Conservation (phyloP, 2,113 vertebrate genomes). For the cat (Felis catus) region F.catus_Fca126_mat1.0 CM031416.1:133441001-133441500, state of each 20-base stretch:
- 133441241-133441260: not conserved
- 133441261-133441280: not conserved
- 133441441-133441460: not conserved
- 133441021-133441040: not conserved
- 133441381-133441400: not conserved
- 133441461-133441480: not conserved
- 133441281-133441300: not conserved
- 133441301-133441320: not conserved
- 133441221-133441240: slow-evolving; percentile 11
- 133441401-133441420: accelerated
- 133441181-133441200: not conserved
- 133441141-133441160: not conserved
- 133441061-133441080: not conserved
- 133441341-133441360: not conserved
- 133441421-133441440: not conserved
- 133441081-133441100: slow-evolving; percentile 53
- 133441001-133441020: not conserved
- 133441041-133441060: slow-evolving; percentile 12
- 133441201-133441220: slow-evolving; percentile 32
- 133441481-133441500: not conserved
- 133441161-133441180: not conserved
- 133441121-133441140: not conserved
- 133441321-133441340: slow-evolving; percentile 21
- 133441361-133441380: not conserved
- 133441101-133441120: not conserved